Evolutionary conservation across 1,140 invertebrate species (phyloP), one percentile per base, ranked within the genome.

Genomic region (Drosophila leontia): DNA sequence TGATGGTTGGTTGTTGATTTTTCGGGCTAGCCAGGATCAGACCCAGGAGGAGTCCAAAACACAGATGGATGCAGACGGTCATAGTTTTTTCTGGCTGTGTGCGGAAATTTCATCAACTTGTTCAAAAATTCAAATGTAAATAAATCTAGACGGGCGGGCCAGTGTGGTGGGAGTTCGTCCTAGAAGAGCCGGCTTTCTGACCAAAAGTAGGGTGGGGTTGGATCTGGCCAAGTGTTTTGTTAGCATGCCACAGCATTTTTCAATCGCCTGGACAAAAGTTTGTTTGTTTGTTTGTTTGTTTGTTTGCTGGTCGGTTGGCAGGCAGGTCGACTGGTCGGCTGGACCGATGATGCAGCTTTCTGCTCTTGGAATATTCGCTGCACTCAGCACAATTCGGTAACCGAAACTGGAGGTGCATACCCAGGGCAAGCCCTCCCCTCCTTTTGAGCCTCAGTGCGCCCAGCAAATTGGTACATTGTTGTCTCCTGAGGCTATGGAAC

Each of bases 61-160:
- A 41, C 72, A 60, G 41, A 69, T 34, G 41, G 51, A 69, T 34
- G 41, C 62, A 62, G 53, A 56, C 85, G 77, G 78, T 64, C 81
- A 90, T 80, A 83, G 84, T 85, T 86, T 79, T 77, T 71, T 72
- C 67, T 35, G 55, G 65, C 75, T 79, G 68, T 67, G 74, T 78
- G 80, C 75, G 84, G 78, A 81, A 84, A 75, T 90, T 88, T 88
- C 81, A 88, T 84, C 85, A 81, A 88, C 81, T 88, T 88, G 85
- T 81, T 88, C 85, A 88, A 90, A 88, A 88, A 90, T 88, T 88
- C 85, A 88, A 88, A 90, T 90, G 85, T 90, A 88, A 88, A 88
- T 88, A 88, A 88, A 90, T 88, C 81, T 72, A 85, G 84, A 78
- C 80, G 74, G 78, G 56, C 67, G 55, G 48, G 48, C 53, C 50